phyloP scores from a whole-genome alignment of 2,888 invertebrate genomes.

The Orthonevra nobilis region DNA sequence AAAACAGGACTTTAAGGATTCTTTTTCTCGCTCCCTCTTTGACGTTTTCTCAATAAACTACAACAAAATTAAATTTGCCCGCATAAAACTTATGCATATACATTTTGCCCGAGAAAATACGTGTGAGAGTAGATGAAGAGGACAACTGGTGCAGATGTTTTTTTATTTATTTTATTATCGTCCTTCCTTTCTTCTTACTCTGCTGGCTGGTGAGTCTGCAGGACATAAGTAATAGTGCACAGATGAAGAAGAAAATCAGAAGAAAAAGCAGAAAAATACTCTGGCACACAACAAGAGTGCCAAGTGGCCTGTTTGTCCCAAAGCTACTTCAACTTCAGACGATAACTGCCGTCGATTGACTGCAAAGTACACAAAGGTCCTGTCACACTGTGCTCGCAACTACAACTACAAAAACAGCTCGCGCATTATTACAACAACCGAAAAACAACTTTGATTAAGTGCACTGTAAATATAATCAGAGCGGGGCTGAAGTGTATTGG shows the following conservation, averaged over 20 bases:
- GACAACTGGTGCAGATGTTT: constrained; percentile 63
- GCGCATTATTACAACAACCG: constrained; percentile 70
- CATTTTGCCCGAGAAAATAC: constrained; percentile 25
- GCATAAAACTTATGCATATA: constrained; percentile 65
- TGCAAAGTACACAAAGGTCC: constrained; percentile 59
- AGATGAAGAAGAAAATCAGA: constrained; percentile 14
- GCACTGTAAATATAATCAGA: constrained; percentile 70
- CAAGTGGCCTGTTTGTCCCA: constrained; percentile 42
- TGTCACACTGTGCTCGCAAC: too few species aligned
- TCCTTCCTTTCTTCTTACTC: constrained; percentile 24
- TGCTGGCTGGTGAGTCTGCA: constrained; percentile 50
- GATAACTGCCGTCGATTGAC: constrained; percentile 65
- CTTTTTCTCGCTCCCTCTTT: neutral
- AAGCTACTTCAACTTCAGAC: constrained; percentile 50
- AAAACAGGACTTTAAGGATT: constrained; percentile 33
- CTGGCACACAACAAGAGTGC: constrained; percentile 50
- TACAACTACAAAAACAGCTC: constrained; percentile 50
- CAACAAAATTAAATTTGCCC: constrained; percentile 67
- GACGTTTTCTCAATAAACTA: constrained; percentile 64
- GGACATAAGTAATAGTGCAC: constrained; percentile 53
- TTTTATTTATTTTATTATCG: constrained; percentile 66
- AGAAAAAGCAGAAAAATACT: constrained; percentile 9
- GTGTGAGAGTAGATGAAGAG: neutral
- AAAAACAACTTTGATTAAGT: constrained; percentile 71
- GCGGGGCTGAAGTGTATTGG: constrained; percentile 41